Conservation (phyloP, 2,797 vertebrate species). For the Carduelis carduelis region DNA sequence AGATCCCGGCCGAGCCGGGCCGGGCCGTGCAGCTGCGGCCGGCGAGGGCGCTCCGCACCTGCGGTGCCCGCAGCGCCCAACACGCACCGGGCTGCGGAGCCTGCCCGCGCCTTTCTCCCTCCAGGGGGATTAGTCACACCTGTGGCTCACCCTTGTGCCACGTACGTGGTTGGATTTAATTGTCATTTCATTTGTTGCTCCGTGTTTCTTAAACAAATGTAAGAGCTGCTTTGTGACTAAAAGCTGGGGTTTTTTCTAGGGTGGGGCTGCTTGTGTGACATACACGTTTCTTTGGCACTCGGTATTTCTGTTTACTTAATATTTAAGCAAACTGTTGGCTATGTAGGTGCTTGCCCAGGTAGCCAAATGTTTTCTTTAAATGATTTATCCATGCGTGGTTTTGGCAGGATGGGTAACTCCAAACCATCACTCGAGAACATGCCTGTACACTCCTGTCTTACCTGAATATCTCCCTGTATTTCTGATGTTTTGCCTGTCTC, state of each 20-base stretch:
- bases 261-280: not conserved
- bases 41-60: accelerated
- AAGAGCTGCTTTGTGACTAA: not conserved
- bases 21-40: accelerated
- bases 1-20: accelerated
- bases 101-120: no score
- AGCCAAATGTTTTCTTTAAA: not conserved
- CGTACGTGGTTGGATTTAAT: accelerated
- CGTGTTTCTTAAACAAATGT: not conserved
- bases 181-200: not conserved
- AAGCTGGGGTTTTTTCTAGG: not conserved
- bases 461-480: not conserved
- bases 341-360: not conserved
- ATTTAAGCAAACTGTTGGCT: not conserved
- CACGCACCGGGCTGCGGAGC: accelerated
- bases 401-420: not conserved
- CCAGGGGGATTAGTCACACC: not conserved
- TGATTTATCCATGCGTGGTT: accelerated
- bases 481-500: not conserved
- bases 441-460: not conserved
- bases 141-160: not conserved
- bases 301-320: not conserved
- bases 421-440: accelerated
- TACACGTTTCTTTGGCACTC: not conserved
- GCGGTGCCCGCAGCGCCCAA: accelerated